Base-by-base conservation (phyloP, 1,140 invertebrate species). In the Calephelis nemesis region DNA sequence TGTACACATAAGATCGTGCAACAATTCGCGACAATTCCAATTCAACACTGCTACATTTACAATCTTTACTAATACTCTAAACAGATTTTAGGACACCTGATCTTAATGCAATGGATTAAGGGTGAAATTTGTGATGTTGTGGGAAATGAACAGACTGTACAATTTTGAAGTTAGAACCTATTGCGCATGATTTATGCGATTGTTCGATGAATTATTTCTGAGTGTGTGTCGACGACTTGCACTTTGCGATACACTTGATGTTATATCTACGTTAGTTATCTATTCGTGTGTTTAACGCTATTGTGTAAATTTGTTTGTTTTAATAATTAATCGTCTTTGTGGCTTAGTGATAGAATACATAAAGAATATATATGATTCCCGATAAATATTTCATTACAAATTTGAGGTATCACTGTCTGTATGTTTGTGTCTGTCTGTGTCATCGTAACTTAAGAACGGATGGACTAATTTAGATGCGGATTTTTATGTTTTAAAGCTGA, bases 201-300 rank as follows among this genome's bases (percentile, higher is more conserved):
- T 70, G 79, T 87, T 85, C 84, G 83, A 88, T 88, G 82, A 88
- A 82, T 86, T 86, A 88, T 88, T 84, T 79, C 75, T 68, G 69
- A 65, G 69, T 75, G 71, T 74, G 75, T 79, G 82, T 83, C 81
- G 81, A 78, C 79, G 76, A 77, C 42, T 84, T 75, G 76, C 75
- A 79, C 76, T 83, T 75, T 70, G 67, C 72, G 80, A 80, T 85
- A 83, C 73, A 62, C 72, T 78, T 74, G 62, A 68, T 62, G 63
- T 69, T 9, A 7, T 45, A 9, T 45, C 7, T 45, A 9, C 7
- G 42, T 7, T 45, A 45, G 42, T 30, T 45, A 9, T 45, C 42
- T 45, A 9, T 45, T 45, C 8, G 42, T 45, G 42, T 45, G 42
- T 45, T 7, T 45, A 45, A 45, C 8, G 6, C 8, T 45, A 45